Evolutionary conservation across 2,113 vertebrate species (phyloP), one percentile per base, ranked within the genome.

Genomic region (Grus americana): DNA sequence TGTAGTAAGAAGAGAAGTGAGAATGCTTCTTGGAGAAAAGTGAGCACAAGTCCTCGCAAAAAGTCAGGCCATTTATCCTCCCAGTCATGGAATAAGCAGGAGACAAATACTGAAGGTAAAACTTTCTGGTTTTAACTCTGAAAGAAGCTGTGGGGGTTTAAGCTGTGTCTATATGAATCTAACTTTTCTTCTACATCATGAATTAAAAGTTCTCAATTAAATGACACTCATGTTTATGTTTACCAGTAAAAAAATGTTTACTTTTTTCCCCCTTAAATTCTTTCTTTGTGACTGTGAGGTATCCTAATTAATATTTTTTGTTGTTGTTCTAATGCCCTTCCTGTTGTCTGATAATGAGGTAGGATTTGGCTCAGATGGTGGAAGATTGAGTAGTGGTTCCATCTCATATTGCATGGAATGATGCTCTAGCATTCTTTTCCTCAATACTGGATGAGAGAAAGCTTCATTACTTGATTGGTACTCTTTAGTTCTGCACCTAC

Each of bases 1-100:
- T 97, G 98, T 75, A 96, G 94, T 47, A 98, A 99, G 92, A 99
- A 98, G 94, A 99, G 98, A 73, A 97, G 98, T 30, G 99, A 99
- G 74, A 95, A 96, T 58, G 85, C 97, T 80, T 98, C 98, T 86
- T 98, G 99, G 99, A 99, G 99, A 96, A 99, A 98, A 96, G 99
- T 99, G 96, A 99, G 98, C 97, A 99, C 99, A 88, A 99, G 98
- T 95, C 99, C 99, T 49, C 98, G 98, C 21, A 99, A 99, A 97
- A 99, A 99, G 92, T 98, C 98, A 54, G 91, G 97, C 87, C 94
- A 97, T 18, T 95, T 97, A 74, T 92, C 97, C 11, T 85, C 98
- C 58, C 94, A 97, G 21, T 90, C 94, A 44, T 99, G 99, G 98
- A 98, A 88, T 83, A 98, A 97, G 79, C 97, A 58, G 55, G 98